These are phyloP conservation scores for Penaeus japonicus DNA, from an alignment of 1,140 invertebrate genomes.

Conservation along the genomic window DNA sequence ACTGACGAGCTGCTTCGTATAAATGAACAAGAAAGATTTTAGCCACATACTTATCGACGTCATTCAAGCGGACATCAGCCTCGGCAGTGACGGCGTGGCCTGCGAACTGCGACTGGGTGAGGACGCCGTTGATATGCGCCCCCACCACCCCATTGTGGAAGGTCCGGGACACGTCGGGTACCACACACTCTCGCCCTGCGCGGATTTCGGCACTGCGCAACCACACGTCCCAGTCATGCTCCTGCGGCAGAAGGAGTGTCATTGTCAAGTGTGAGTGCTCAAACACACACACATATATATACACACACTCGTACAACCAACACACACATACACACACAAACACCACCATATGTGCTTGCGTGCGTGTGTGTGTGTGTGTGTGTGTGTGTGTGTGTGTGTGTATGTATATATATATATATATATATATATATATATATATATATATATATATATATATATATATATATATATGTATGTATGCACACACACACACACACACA, in stretches of 20 bases:
- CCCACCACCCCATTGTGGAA: conserved; percentile 50
- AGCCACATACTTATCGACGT: conserved; percentile 44
- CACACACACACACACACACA: too few relatives aligned
- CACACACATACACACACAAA: neutral
- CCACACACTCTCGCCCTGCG: conserved; percentile 45
- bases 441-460: too few relatives aligned
- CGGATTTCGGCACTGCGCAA: conserved; percentile 34
- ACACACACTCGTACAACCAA: neutral
- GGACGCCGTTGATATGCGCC: conserved; percentile 44
- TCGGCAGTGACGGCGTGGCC: conserved; percentile 49
- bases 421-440: too few relatives aligned
- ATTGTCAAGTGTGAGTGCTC: neutral
- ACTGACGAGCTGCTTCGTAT: neutral
- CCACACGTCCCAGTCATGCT: conserved; percentile 59
- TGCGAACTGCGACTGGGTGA: conserved; percentile 46
- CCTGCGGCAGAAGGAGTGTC: neutral
- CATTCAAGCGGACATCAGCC: conserved; percentile 15
- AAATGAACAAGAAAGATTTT: neutral
- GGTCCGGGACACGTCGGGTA: conserved; percentile 52
- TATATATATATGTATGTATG: too few relatives aligned
- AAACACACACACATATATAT: neutral
- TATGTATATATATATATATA: neutral
- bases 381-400: neutral
- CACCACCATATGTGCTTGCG: neutral
- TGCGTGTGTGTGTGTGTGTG: neutral